Conservation (phyloP, 2,888 invertebrate genomes). For the Harmothoe impar region DNA sequence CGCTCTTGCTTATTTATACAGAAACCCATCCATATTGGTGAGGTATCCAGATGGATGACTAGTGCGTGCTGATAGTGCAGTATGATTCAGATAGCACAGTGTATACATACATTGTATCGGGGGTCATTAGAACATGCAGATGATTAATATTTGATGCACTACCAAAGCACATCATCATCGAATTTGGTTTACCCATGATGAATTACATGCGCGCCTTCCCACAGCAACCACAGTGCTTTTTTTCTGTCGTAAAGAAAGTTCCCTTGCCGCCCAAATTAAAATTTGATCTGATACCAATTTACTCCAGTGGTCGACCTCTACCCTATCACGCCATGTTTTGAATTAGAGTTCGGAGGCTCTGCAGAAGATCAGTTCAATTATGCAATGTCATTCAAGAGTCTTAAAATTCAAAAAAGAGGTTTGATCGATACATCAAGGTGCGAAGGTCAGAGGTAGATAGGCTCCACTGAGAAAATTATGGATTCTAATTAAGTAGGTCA, state of each 20-base stretch:
- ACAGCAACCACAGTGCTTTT: too few relatives aligned
- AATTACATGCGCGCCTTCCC: too few relatives aligned
- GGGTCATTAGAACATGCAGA: too few relatives aligned
- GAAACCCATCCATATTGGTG: neutral
- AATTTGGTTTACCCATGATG: too few relatives aligned
- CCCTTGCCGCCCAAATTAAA: neutral
- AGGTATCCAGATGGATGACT: neutral
- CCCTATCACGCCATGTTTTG: conserved; percentile 29
- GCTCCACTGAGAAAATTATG: conserved; percentile 4
- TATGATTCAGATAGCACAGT: too few relatives aligned
- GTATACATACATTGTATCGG: too few relatives aligned
- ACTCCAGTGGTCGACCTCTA: neutral
- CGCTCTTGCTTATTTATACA: neutral
- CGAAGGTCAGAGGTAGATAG: neutral
- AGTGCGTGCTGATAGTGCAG: too few relatives aligned
- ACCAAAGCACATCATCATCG: neutral
- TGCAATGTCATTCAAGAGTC: conserved; percentile 6
- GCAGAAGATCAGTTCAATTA: conserved; percentile 20
- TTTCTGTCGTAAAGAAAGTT: neutral
- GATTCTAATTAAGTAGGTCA: too few relatives aligned
- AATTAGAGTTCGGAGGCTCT: neutral
- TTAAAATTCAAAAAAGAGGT: neutral
- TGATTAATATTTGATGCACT: neutral
- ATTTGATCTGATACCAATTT: conserved; percentile 28
- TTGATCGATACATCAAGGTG: neutral